These are phyloP conservation scores for Frieseomelitta varia DNA, from an alignment of 1,140 invertebrate species.

Conservation along the genomic window DNA sequence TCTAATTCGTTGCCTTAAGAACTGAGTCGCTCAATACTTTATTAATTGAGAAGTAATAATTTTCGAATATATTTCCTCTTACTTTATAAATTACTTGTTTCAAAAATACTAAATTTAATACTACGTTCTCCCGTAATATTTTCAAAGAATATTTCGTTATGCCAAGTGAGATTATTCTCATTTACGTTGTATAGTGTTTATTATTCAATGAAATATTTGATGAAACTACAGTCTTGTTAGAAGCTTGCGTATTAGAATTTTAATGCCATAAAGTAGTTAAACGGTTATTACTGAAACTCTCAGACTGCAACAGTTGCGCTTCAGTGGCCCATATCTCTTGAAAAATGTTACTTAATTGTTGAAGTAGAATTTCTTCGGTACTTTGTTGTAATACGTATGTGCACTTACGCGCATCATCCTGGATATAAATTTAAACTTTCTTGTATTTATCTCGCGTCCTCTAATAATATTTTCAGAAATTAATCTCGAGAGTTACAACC, in stretches of 20 bases:
- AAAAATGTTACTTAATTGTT: constrained; percentile 11
- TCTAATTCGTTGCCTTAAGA: no score
- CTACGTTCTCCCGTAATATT: no score
- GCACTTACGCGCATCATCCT: background rate
- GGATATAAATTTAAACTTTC: background rate
- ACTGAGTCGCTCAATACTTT: no score
- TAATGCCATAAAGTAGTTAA: constrained; percentile 22
- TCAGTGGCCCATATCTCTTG: background rate
- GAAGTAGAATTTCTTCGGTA: background rate
- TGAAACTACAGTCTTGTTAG: background rate
- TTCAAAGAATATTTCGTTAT: no score
- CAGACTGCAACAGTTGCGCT: background rate
- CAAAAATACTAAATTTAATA: no score
- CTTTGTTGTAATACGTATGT: background rate
- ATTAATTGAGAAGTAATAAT: no score
- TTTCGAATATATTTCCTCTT: no score
- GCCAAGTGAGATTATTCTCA: background rate
- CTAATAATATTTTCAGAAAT: background rate
- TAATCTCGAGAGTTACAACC: background rate
- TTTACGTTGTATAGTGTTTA: background rate
- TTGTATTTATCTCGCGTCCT: background rate
- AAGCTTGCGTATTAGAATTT: background rate
- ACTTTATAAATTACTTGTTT: no score
- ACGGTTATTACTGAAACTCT: constrained; percentile 2
- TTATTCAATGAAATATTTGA: no score